phyloP scores from a whole-genome alignment of 1,140 invertebrate species.

The Aphelinus atriplicis region DNA sequence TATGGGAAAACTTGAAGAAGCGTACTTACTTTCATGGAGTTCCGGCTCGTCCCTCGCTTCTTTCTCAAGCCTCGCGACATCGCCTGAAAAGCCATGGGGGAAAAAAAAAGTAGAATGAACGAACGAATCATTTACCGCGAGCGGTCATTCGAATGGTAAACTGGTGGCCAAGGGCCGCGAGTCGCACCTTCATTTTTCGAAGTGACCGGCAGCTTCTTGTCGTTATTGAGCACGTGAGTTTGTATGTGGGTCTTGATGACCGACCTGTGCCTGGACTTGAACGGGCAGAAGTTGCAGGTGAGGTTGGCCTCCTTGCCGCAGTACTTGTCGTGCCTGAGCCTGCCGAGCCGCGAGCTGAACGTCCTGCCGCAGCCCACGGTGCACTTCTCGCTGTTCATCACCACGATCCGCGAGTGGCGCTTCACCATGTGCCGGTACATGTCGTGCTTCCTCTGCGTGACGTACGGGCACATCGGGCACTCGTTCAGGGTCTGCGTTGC shows the following conservation, averaged over 20 bases:
- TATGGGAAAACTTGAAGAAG: too few relatives aligned
- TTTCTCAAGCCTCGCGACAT: too few relatives aligned
- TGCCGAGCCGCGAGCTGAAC: background rate
- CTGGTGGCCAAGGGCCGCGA: too few relatives aligned
- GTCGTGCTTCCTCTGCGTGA: background rate
- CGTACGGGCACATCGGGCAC: too few relatives aligned
- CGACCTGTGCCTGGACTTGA: slow-evolving; percentile 4
- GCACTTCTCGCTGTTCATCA: background rate
- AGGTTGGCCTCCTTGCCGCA: background rate
- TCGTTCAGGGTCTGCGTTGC: background rate
- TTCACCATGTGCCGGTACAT: background rate
- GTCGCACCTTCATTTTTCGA: too few relatives aligned
- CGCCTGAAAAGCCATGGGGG: too few relatives aligned
- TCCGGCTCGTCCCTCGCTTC: too few relatives aligned
- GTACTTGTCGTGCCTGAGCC: background rate
- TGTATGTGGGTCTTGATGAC: slow-evolving; percentile 9
- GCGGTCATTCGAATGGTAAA: too few relatives aligned
- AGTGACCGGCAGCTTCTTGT: background rate
- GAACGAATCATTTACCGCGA: too few relatives aligned
- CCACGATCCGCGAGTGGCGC: background rate
- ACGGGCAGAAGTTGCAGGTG: background rate
- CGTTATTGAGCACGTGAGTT: slow-evolving; percentile 3
- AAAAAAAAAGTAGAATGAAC: too few relatives aligned
- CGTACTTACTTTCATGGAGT: too few relatives aligned
- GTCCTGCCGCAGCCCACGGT: background rate